Evolutionary conservation across 2,113 vertebrate species (phyloP).

Genomic region (Anthoscopus minutus): DNA sequence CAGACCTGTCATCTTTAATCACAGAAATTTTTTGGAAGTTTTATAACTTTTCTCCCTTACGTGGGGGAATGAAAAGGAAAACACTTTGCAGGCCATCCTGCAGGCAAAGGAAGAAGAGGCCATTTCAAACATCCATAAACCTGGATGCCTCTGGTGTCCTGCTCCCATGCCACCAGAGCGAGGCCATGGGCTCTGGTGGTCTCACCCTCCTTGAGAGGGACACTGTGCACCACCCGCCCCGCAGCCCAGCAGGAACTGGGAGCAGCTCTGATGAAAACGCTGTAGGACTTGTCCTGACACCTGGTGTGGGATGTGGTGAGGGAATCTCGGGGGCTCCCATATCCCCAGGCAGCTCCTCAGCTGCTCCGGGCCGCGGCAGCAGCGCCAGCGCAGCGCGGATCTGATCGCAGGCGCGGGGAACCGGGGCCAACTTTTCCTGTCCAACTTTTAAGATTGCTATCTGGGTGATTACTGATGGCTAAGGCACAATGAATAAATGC

Average conservation of each 20-base stretch:
- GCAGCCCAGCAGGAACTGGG: background rate
- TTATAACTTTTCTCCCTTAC: background rate
- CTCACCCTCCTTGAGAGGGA: background rate
- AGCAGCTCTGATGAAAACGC: background rate
- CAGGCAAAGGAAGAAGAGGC: background rate
- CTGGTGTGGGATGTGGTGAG: background rate
- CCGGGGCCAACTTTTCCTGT: background rate
- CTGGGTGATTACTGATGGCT: conserved; percentile 9
- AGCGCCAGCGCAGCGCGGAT: background rate
- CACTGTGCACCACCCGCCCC: background rate
- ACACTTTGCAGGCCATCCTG: background rate
- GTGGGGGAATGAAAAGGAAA: background rate
- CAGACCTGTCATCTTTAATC: background rate
- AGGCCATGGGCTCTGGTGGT: background rate
- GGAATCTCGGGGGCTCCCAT: fast-evolving
- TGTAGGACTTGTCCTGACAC: background rate
- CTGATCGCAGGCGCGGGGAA: background rate
- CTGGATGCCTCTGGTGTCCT: background rate
- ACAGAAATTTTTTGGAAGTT: background rate
- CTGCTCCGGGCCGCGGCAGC: background rate
- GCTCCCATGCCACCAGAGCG: background rate
- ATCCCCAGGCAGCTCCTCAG: background rate
- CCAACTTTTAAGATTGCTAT: conserved; percentile 30
- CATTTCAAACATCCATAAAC: background rate
- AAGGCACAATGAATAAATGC: conserved; percentile 28